A percentile compares a stretch with the other conserved stretches of the same genome.
phyloP scores from a whole-genome alignment of 2,797 vertebrate genomes.

The Sebastolobus alascanus region DNA sequence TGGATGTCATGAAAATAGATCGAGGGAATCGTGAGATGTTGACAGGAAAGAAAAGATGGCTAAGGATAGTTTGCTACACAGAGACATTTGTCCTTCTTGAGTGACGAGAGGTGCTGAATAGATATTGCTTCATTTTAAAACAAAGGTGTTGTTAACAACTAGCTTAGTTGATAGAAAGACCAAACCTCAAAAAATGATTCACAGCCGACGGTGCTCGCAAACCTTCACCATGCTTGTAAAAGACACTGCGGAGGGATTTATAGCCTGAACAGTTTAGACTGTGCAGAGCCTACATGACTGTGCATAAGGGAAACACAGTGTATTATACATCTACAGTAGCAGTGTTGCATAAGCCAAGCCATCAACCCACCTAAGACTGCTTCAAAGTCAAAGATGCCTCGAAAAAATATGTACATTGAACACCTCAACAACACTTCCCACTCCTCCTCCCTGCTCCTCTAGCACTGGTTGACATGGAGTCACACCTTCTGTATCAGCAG shows the following conservation, averaged over 20 bases:
- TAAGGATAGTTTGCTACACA: not conserved
- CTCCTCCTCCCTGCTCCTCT: not conserved
- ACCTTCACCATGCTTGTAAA: not conserved
- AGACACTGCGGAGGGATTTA: conserved; percentile 8
- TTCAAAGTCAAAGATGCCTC: conserved; percentile 44
- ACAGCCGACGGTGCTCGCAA: not conserved
- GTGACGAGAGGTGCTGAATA: not conserved
- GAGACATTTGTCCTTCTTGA: not conserved
- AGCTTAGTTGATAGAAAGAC: not conserved
- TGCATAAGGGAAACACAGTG: not conserved
- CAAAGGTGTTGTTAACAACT: not conserved
- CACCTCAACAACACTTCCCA: conserved; percentile 30
- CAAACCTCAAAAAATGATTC: not conserved
- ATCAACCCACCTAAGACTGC: conserved; percentile 28
- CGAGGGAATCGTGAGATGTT: not conserved
- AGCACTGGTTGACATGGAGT: conserved; percentile 12
- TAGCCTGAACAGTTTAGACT: conserved; percentile 1
- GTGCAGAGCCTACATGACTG: not conserved
- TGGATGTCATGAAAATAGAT: not conserved
- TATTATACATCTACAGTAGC: not conserved
- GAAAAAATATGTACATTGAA: conserved; percentile 28
- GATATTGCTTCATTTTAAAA: not conserved
- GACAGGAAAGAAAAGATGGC: not conserved
- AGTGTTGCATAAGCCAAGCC: conserved; percentile 29
- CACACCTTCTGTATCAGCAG: not conserved